These are phyloP conservation scores for Pyrocephalus nanus DNA, from an alignment of 2,797 vertebrate genomes.

Conservation along the genomic window DNA sequence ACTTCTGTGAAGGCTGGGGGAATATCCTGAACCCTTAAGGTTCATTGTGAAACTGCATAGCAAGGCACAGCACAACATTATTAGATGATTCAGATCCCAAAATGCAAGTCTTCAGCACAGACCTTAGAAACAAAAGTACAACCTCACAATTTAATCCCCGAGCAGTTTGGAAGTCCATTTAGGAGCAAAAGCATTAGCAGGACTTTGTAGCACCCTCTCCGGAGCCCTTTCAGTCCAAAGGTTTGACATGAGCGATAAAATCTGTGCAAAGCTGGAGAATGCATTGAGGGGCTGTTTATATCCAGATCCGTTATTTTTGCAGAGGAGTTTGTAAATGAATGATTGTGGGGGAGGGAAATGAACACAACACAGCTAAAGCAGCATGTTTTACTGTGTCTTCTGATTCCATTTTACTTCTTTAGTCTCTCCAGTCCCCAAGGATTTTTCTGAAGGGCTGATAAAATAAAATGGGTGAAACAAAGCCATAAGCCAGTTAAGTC, in stretches of 20 bases:
- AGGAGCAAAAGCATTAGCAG: neutral
- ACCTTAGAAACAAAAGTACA: neutral
- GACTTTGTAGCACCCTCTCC: neutral
- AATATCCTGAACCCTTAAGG: neutral
- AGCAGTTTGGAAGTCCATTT: neutral
- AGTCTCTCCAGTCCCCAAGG: conserved; percentile 71
- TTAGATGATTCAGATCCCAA: neutral
- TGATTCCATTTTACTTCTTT: conserved; percentile 75
- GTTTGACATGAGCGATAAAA: conserved; percentile 26
- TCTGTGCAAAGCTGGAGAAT: conserved; percentile 31
- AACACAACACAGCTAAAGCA: conserved; percentile 51
- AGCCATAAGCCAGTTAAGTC: conserved; percentile 84
- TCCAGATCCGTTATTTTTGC: conserved; percentile 42
- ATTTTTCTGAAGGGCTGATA: conserved; percentile 77
- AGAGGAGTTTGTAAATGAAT: conserved; percentile 58
- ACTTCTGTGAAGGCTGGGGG: neutral
- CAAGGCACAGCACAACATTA: neutral
- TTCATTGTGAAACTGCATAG: neutral
- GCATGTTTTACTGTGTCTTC: conserved; percentile 73
- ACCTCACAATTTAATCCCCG: neutral
- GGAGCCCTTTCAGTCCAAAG: neutral
- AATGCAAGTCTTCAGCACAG: neutral
- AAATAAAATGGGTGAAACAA: conserved; percentile 87
- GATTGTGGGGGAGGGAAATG: conserved; percentile 35
- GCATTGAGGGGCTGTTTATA: conserved; percentile 4